Percentiles rank a stretch among this genome's conserved stretches.
These are phyloP conservation scores for Matsumurasca onukii DNA, from an alignment of 1,140 invertebrate genomes.

Conservation along the genomic window DNA sequence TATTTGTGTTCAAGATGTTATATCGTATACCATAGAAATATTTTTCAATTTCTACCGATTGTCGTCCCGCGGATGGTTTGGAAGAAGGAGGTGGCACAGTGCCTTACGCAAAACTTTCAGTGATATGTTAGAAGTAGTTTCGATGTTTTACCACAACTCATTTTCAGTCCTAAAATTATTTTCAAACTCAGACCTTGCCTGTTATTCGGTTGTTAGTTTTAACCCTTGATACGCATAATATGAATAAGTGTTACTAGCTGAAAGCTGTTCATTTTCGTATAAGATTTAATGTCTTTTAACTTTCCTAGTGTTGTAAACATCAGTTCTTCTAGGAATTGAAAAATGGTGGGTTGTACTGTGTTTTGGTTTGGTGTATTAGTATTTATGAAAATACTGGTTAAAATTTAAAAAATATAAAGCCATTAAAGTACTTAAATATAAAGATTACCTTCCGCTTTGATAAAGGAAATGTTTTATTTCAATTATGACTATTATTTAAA, in stretches of 20 bases:
- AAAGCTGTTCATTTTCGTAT: background rate
- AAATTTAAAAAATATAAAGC: too few species aligned
- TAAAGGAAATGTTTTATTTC: too few species aligned
- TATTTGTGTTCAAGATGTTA: background rate
- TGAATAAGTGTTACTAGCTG: background rate
- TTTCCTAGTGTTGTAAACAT: too few species aligned
- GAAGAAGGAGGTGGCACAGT: background rate
- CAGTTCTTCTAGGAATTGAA: too few species aligned
- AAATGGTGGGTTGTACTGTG: too few species aligned
- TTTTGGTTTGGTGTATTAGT: too few species aligned
- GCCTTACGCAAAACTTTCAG: background rate
- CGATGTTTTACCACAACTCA: background rate
- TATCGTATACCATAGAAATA: background rate
- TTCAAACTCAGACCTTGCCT: background rate
- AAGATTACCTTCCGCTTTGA: too few species aligned
- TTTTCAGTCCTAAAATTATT: background rate
- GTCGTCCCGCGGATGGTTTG: background rate
- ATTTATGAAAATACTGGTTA: too few species aligned
- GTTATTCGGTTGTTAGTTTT: background rate
- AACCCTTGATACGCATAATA: background rate
- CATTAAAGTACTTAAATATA: too few species aligned
- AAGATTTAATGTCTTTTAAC: background rate
- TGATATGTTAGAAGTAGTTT: background rate
- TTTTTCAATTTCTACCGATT: background rate
- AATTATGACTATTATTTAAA: too few species aligned